Base-by-base conservation (phyloP, 2,888 invertebrate species). In the Melanotus villosus region DNA sequence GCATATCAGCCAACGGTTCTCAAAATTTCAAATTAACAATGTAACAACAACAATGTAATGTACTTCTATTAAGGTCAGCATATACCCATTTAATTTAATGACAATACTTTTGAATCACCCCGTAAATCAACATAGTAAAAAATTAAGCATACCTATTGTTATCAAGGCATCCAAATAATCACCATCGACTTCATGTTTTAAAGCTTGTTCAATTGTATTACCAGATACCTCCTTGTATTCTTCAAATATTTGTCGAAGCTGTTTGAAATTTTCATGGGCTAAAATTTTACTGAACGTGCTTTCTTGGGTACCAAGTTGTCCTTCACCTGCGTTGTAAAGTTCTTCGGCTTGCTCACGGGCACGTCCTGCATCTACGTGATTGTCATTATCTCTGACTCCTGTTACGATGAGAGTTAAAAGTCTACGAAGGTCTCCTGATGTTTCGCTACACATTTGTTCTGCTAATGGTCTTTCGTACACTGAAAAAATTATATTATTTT, bases 351-450 rank as follows among this genome's bases (percentile, higher is more conserved):
- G 89, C 76, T 90, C 90, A 19, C 89, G 87, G n/a, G 95, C 95
- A 79, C 89, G 88, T 21, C 82, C 88, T 0, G 86, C 80, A 83
- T 94, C 91, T 23, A 89, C 88, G 3, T 86, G 85, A 43, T 87
- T 86, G 77, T 91, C 88, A 73, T 90, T 89, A 76, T 90, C 89
- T 1, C 94, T 87, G 21, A 90, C 89, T 1, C 90, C 90, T 83
- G 91, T 91, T 18, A 91, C 88, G 67, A 93, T 90, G 71, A 93
- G 87, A 0, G 93, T 91, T 16, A 95, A 87, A 45, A 95, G 86
- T 1, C 93, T 88, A 7, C 93, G 88, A 84, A 94, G 92, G 84
- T 93, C 90, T 0, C 94, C 94, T 0, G 91, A 90, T 0, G 93
- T 93, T 84, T 94, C 94, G 50, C 90, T 90, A 80, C 90, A 90